phyloP scores from a whole-genome alignment of 2,888 invertebrate genomes.

The Orthonychiurus folsomi region DNA sequence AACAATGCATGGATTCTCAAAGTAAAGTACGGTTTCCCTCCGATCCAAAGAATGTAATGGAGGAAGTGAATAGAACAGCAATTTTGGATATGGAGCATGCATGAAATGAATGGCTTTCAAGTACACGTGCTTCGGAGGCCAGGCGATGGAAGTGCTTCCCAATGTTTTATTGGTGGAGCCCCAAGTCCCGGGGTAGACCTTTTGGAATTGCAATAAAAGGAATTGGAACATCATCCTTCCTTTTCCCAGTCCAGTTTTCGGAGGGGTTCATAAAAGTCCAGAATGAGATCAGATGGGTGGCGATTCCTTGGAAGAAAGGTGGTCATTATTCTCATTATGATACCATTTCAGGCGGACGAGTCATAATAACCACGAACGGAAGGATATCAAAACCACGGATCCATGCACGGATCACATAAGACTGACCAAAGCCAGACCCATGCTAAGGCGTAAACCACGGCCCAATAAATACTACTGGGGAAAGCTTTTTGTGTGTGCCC shows the following conservation, averaged over 20 bases:
- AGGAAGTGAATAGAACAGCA: neutral
- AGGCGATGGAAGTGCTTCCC: too few relatives aligned
- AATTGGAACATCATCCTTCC: neutral
- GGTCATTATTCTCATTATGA: slow-evolving; percentile 1
- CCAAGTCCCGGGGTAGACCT: neutral
- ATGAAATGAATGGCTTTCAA: neutral
- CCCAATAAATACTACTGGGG: too few relatives aligned
- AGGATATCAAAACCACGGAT: neutral
- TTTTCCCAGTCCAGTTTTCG: too few relatives aligned
- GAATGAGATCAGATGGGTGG: neutral
- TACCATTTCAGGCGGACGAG: neutral
- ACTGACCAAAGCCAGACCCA: too few relatives aligned
- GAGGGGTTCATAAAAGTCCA: neutral
- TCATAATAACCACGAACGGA: neutral
- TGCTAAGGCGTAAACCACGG: too few relatives aligned
- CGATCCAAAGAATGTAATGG: neutral
- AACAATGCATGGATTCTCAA: too few relatives aligned
- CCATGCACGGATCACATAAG: too few relatives aligned
- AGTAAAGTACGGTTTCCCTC: too few relatives aligned
- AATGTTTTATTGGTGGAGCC: neutral
- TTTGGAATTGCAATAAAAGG: neutral
- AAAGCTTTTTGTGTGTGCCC: too few relatives aligned
- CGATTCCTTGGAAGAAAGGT: too few relatives aligned
- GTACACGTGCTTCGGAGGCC: neutral
- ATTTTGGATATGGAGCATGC: neutral